Evolutionary conservation across 2,797 vertebrate genomes (phyloP).

Genomic region (Epinephelus malabaricus): DNA sequence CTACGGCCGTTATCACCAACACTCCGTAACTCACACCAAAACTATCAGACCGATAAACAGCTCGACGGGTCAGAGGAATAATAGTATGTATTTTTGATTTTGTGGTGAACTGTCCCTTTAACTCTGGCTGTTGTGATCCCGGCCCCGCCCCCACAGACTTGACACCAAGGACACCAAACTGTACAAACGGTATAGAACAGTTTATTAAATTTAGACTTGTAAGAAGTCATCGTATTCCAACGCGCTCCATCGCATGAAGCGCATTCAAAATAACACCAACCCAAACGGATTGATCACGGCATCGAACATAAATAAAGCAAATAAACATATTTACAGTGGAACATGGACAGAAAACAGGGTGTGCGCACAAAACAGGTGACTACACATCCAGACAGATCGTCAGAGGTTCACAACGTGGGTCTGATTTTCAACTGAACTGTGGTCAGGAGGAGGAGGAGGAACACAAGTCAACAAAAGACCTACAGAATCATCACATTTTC

Average conservation of each 20-base stretch:
- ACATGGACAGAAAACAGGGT: slow-evolving; percentile 64
- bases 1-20: too few species aligned
- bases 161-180: slow-evolving; percentile 68
- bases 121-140: too few species aligned
- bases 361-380: slow-evolving; percentile 64
- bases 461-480: slow-evolving; percentile 38
- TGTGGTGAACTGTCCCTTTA: too few species aligned
- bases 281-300: slow-evolving; percentile 95
- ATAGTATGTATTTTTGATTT: too few species aligned
- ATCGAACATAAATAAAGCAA: slow-evolving; percentile 95
- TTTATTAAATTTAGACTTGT: slow-evolving; percentile 99
- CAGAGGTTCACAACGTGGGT: not conserved
- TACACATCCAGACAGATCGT: slow-evolving; percentile 40
- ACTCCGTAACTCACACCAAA: too few species aligned
- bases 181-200: slow-evolving; percentile 86
- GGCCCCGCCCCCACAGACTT: slow-evolving; percentile 34
- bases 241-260: slow-evolving; percentile 89
- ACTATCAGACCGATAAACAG: too few species aligned
- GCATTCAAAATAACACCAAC: slow-evolving; percentile 94
- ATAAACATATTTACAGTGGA: slow-evolving; percentile 94
- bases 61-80: too few species aligned
- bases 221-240: slow-evolving; percentile 98
- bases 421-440: not conserved
- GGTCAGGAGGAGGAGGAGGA: slow-evolving; percentile 5
- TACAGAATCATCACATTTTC: slow-evolving; percentile 44